Evolutionary conservation across 1,140 invertebrate genomes (phyloP).

Genomic region (Diachasmimorpha longicaudata): DNA sequence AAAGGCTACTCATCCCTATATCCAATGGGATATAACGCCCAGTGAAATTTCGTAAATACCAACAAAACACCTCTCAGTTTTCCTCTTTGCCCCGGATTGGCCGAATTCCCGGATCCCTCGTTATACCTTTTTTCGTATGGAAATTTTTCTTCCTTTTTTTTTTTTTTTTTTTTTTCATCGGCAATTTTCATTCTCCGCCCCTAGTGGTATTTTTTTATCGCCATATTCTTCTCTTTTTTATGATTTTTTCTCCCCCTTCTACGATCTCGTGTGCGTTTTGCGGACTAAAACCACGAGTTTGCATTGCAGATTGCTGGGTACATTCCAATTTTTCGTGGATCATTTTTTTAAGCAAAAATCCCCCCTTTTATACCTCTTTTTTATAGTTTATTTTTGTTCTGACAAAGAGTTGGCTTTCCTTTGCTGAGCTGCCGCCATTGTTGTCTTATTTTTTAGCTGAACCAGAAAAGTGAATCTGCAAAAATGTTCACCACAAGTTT

Average conservation of each 20-base stretch:
- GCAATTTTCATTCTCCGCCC: neutral
- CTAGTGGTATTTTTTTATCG: neutral
- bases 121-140: neutral
- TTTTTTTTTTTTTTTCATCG: neutral
- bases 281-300: conserved; percentile 14
- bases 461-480: too few relatives aligned
- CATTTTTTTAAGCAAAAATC: conserved; percentile 13
- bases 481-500: neutral
- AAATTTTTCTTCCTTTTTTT: neutral
- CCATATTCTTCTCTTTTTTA: neutral
- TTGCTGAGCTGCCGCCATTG: too few relatives aligned
- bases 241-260: neutral
- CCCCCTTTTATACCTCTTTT: neutral
- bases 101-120: neutral
- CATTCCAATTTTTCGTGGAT: conserved; percentile 18
- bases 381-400: neutral
- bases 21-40: neutral
- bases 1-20: neutral
- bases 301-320: conserved; percentile 31
- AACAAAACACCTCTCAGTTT: neutral
- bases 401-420: too few relatives aligned
- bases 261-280: neutral
- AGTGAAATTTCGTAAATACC: neutral
- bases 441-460: neutral
- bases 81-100: neutral